phyloP scores from a whole-genome alignment of 2,888 invertebrate genomes.

The Platycheirus albimanus region DNA sequence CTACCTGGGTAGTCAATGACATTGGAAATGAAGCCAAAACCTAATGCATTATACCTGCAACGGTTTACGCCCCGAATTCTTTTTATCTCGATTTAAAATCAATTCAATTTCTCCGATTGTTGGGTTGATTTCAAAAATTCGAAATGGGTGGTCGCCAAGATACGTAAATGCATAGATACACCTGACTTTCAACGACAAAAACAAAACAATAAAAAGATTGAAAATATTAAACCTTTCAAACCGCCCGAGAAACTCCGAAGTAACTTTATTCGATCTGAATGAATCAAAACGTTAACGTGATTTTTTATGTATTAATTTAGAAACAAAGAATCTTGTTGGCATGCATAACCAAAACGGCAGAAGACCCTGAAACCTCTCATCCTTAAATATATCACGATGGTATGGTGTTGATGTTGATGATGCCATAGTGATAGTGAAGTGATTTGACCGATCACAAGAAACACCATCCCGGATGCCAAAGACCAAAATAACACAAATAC shows the following conservation, averaged over 20 bases:
- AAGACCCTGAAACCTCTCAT: neutral
- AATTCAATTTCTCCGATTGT: neutral
- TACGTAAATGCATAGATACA: neutral
- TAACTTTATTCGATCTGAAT: neutral
- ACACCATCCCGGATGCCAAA: slow-evolving; percentile 61
- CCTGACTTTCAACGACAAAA: slow-evolving; percentile 73
- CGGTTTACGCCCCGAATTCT: neutral
- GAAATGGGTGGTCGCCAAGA: neutral
- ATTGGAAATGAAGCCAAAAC: too few species aligned
- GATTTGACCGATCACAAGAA: slow-evolving; percentile 62
- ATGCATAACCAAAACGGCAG: neutral
- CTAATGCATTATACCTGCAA: too few species aligned
- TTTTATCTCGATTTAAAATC: neutral
- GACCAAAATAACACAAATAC: slow-evolving; percentile 61
- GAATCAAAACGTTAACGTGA: neutral
- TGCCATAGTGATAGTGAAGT: slow-evolving; percentile 30
- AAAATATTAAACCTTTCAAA: too few species aligned
- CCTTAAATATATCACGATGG: too few species aligned
- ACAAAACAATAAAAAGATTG: slow-evolving; percentile 71
- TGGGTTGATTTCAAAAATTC: neutral
- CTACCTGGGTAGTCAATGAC: too few species aligned
- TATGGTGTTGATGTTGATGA: neutral
- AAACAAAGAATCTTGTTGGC: neutral
- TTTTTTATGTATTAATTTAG: neutral
- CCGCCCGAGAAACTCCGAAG: too few species aligned